Conservation (phyloP, 2,797 vertebrate species). For the Alosa sapidissima region DNA sequence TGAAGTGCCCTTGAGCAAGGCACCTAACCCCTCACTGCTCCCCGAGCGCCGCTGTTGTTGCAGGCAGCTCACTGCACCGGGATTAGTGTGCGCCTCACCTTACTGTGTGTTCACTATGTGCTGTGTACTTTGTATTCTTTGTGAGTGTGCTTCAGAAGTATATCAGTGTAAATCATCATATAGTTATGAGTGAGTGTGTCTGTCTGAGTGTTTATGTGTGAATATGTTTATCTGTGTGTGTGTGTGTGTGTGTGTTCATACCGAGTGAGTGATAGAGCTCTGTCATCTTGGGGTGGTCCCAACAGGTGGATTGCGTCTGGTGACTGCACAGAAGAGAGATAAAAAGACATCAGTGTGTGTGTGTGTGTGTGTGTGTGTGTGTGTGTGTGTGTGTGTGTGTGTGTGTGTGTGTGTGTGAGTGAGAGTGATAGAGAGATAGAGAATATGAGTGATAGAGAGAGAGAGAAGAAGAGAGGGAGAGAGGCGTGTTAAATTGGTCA, state of each 20-base stretch:
- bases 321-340: conserved; percentile 76
- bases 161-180: neutral
- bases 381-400: too few relatives aligned
- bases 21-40: too few relatives aligned
- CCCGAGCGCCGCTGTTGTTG: too few relatives aligned
- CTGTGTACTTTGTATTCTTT: neutral
- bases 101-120: too few relatives aligned
- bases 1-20: too few relatives aligned
- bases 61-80: too few relatives aligned
- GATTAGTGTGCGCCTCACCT: too few relatives aligned
- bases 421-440: neutral
- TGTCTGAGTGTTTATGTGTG: neutral
- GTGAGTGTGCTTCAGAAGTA: neutral
- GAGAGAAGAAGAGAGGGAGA: neutral
- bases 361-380: neutral
- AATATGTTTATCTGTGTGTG: neutral
- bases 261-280: conserved; percentile 96
- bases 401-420: too few relatives aligned
- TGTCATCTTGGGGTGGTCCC: conserved; percentile 99
- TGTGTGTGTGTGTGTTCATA: conserved; percentile 56
- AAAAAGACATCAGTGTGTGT: conserved; percentile 16
- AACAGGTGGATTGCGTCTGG: conserved; percentile 94
- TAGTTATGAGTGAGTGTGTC: neutral
- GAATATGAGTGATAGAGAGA: too few relatives aligned
- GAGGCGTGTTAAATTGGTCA: too few relatives aligned